phyloP scores from a whole-genome alignment of 2,888 invertebrate species.

The Stomorhina lunata region DNA sequence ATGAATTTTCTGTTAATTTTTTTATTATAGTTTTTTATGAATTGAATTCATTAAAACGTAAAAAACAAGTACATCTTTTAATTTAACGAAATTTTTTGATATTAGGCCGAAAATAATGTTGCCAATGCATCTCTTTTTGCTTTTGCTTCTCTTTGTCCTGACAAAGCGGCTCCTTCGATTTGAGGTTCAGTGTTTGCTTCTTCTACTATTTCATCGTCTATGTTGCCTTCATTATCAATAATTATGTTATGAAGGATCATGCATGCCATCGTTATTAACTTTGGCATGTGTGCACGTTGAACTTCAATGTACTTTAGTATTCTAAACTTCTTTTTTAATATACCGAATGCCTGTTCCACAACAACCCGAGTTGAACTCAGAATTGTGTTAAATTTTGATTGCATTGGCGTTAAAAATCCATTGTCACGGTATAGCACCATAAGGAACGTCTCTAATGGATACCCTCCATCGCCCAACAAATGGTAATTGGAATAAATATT shows the following conservation, averaged over 20 bases:
- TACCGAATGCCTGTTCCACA: conserved; percentile 51
- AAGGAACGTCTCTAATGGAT: conserved; percentile 52
- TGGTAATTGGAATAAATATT: conserved; percentile 29
- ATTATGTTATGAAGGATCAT: conserved; percentile 23
- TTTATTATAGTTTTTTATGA: not conserved
- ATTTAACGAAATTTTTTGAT: not conserved
- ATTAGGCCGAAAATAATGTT: conserved; percentile 21
- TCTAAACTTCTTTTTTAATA: conserved; percentile 32
- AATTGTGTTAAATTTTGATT: conserved; percentile 41
- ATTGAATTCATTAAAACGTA: conserved; percentile 14
- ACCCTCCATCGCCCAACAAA: conserved; percentile 49
- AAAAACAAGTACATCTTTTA: conserved; percentile 10
- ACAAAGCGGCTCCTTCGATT: conserved; percentile 3
- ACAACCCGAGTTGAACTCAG: conserved; percentile 47
- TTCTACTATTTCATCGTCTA: conserved; percentile 24
- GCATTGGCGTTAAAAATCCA: conserved; percentile 47
- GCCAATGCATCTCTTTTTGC: conserved; percentile 33
- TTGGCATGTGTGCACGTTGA: conserved; percentile 34
- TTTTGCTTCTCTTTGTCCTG: conserved; percentile 35
- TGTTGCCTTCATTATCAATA: conserved; percentile 28
- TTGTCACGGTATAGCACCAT: conserved; percentile 58
- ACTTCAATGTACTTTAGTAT: conserved; percentile 28
- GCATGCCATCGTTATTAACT: conserved; percentile 29
- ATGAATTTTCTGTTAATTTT: not conserved
- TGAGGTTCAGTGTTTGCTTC: conserved; percentile 10